phyloP scores from a whole-genome alignment of 1,140 invertebrate genomes.

The Mactra quadrangularis region DNA sequence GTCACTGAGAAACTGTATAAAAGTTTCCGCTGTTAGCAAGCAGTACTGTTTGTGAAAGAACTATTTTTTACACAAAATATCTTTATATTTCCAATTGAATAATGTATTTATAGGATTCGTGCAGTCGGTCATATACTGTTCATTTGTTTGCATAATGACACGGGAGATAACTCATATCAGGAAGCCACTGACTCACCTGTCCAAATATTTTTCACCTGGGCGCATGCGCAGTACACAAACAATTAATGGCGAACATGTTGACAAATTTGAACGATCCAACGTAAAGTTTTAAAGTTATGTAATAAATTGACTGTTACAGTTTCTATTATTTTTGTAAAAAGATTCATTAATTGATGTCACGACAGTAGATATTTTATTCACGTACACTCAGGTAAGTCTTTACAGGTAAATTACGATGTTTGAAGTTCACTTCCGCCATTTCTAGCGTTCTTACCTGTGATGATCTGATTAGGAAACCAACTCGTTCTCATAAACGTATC shows the following conservation, averaged over 20 bases:
- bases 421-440: conserved; percentile 21
- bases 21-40: too few species aligned
- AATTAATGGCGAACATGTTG: conserved; percentile 62
- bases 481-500: too few species aligned
- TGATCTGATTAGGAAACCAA: background rate
- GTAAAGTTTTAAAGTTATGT: conserved; percentile 22
- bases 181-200: conserved; percentile 1
- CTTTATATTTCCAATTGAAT: too few species aligned
- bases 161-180: background rate
- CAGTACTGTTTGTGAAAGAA: too few species aligned
- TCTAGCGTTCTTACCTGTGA: background rate
- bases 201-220: conserved; percentile 29
- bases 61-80: too few species aligned
- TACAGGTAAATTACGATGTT: background rate
- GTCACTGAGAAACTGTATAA: too few species aligned
- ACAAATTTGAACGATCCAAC: conserved; percentile 44
- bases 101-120: too few species aligned
- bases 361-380: background rate
- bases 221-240: conserved; percentile 37
- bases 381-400: conserved; percentile 42
- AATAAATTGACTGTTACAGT: background rate
- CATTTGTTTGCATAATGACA: too few species aligned
- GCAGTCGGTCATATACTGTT: too few species aligned
- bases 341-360: background rate
- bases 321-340: background rate